Evolutionary conservation across 1,140 invertebrate genomes (phyloP).

Genomic region (Heliconius himera): DNA sequence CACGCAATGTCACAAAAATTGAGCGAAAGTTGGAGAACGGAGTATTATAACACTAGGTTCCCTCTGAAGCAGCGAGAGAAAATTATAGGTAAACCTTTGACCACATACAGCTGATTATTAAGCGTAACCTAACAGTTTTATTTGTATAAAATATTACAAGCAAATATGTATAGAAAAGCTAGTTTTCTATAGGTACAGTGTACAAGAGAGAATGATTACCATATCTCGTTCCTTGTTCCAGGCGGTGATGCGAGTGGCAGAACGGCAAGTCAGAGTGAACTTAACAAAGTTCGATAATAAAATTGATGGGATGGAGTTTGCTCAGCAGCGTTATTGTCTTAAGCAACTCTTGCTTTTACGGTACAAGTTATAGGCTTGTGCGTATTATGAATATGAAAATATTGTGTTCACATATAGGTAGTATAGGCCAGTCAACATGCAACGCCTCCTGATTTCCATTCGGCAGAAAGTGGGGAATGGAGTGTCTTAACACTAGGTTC

Average conservation of each 20-base stretch:
- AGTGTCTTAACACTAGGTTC: no score
- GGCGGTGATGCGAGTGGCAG: slow-evolving; percentile 28
- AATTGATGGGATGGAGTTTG: slow-evolving; percentile 53
- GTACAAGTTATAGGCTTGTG: neutral
- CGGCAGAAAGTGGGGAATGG: no score
- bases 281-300: slow-evolving; percentile 51
- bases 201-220: slow-evolving; percentile 21
- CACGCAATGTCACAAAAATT: no score
- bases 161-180: neutral
- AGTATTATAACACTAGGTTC: no score
- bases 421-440: no score
- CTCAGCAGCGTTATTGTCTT: slow-evolving; percentile 52
- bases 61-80: no score
- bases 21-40: no score
- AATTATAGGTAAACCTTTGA: no score
- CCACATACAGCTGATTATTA: neutral
- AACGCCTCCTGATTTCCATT: no score
- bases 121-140: neutral
- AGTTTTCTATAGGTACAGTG: neutral
- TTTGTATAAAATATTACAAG: no score
- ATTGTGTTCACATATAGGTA: neutral
- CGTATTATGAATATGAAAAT: neutral
- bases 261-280: slow-evolving; percentile 30
- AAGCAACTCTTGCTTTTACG: slow-evolving; percentile 38
- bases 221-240: slow-evolving; percentile 22